Base-by-base conservation (phyloP, 30 jellyfish, hydroid and myxozoan species). In the Hydractinia symbiolongicarpus region DNA sequence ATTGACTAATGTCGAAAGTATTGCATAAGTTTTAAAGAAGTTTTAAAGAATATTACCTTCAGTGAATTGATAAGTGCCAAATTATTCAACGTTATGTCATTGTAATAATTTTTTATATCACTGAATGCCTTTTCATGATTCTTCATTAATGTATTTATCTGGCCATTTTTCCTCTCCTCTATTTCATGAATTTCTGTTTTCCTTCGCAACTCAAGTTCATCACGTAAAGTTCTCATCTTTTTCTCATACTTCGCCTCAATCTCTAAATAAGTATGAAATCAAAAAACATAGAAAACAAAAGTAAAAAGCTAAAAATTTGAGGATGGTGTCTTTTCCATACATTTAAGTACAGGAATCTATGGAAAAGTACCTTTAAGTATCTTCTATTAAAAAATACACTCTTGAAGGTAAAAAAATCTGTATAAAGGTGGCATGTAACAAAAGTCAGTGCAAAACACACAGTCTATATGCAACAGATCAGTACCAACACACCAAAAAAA, bases 121-220 rank as follows among this genome's bases (percentile, higher is more conserved):
- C 98, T 93, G 73, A 93, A 93, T 4, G 98, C 96, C 61, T 93
- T 93, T 66, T 93, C 98, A 84, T 93, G 98, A 79, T 87, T 93
- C 52, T 88, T 87, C 98, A 93, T 93, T 88, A 93, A 72, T n/a
- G 98, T 84, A 73, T 93, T 93, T 30, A 93, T 93, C 69, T 93
- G 98, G 50, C 95, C 84, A 85, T 88, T 93, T 60, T 93, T 93
- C 2, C 98, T 89, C 90, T 93, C 98, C 78, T 93, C 98, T 15
- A 93, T 85, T 71, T 93, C 98, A 77, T 93, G 98, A 8, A 93
- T 88, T 82, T 93, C 98, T n/a, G 98, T 93, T 64, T 93, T 93
- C 30, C 98, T 76, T 51, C 98, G 86, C 84, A 93, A 61, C 60
- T 93, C 98, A 49, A 93, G 84, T 64, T 93, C 98, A 13, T 93